A percentile compares a stretch with the other conserved stretches of the same genome.
These are phyloP conservation scores for Periplaneta americana DNA, from an alignment of 1,140 invertebrate species.

Conservation along the genomic window DNA sequence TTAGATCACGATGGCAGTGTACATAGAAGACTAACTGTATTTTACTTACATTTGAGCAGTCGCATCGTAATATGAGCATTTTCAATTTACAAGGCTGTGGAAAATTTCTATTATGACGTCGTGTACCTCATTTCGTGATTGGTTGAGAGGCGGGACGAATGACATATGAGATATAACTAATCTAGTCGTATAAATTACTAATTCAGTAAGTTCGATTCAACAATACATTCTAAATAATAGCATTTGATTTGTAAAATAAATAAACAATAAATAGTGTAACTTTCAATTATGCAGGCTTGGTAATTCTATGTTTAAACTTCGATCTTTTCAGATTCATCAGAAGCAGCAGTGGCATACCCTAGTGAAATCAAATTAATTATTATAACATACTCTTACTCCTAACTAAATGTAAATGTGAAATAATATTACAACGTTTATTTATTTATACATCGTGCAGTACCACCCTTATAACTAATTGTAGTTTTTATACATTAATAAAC, in stretches of 20 bases:
- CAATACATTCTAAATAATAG: background rate
- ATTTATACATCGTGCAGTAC: background rate
- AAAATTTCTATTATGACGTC: background rate
- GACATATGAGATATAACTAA: background rate
- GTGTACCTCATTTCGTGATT: background rate
- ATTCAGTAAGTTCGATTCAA: background rate
- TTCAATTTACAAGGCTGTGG: background rate
- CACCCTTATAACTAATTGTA: background rate
- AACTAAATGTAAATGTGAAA: background rate
- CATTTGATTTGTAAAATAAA: background rate
- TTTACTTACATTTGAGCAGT: too few species aligned
- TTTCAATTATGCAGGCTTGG: background rate
- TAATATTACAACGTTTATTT: background rate
- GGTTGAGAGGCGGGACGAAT: background rate
- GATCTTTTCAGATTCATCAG: background rate
- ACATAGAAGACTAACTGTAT: too few species aligned
- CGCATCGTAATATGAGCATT: too few species aligned
- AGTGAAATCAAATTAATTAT: background rate
- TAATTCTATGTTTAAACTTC: background rate
- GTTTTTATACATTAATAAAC: background rate
- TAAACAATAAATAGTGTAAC: background rate
- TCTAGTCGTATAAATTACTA: background rate
- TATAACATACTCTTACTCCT: background rate
- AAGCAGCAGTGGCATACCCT: background rate
- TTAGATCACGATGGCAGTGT: too few species aligned